Conservation (phyloP, 2,113 vertebrate genomes). For the Cinclus cinclus region DNA sequence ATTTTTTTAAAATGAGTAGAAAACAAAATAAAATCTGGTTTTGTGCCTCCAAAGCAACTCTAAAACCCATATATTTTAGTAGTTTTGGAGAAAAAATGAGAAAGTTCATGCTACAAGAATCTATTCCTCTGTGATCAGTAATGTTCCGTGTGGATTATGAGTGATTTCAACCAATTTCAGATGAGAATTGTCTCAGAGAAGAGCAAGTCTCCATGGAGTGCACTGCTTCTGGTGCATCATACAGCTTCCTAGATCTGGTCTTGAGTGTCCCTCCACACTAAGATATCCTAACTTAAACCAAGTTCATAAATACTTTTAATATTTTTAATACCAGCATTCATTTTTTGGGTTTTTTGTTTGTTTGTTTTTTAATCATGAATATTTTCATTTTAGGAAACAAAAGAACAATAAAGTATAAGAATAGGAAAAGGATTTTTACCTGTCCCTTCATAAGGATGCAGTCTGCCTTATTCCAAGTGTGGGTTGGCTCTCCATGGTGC, state of each 20-base stretch:
- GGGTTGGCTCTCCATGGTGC: conserved; percentile 83
- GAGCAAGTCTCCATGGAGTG: background rate
- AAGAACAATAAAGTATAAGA: background rate
- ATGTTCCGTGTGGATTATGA: background rate
- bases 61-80: background rate
- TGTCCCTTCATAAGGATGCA: conserved; percentile 87
- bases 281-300: background rate
- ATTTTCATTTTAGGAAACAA: background rate
- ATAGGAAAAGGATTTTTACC: conserved; percentile 67
- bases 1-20: background rate
- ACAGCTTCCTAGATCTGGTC: background rate
- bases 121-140: background rate
- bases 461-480: conserved; percentile 81
- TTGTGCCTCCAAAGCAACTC: background rate
- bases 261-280: background rate
- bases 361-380: background rate
- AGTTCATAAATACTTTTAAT: background rate
- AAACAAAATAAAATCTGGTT: background rate
- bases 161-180: background rate
- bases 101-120: background rate
- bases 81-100: background rate
- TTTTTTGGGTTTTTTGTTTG: too few species aligned
- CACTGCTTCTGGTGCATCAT: background rate
- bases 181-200: background rate
- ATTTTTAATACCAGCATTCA: background rate